Percentiles rank a stretch among this genome's conserved stretches.
Evolutionary conservation across 2,797 vertebrate species (phyloP).

Genomic region (Hydrolagus colliei): DNA sequence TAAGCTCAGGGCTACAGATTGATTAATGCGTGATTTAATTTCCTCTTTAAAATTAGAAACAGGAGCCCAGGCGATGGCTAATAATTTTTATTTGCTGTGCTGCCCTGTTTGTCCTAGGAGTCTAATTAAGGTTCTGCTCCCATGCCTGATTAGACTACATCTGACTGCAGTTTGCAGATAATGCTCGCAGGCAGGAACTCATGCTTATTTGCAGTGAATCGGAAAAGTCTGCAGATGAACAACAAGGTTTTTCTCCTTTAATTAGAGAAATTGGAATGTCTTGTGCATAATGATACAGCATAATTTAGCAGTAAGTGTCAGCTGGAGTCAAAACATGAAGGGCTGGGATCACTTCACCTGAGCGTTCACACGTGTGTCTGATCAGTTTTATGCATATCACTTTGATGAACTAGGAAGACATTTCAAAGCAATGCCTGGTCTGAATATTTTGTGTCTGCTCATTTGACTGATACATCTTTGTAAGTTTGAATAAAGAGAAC

Average conservation of each 20-base stretch:
- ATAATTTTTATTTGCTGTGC: conserved; percentile 64
- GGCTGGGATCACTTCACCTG: conserved; percentile 30
- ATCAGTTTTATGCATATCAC: neutral
- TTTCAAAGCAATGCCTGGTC: neutral
- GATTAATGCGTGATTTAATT: conserved; percentile 61
- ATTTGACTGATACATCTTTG: neutral
- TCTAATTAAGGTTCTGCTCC: conserved; percentile 60
- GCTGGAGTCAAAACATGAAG: conserved; percentile 40
- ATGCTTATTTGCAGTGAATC: conserved; percentile 53
- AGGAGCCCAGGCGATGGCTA: conserved; percentile 57
- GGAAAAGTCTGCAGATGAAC: conserved; percentile 53
- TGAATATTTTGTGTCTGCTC: neutral
- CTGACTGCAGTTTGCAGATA: conserved; percentile 61
- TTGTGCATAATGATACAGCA: conserved; percentile 40
- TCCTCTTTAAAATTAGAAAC: conserved; percentile 70
- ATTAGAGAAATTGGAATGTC: conserved; percentile 44
- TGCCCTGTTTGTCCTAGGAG: conserved; percentile 56
- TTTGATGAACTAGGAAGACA: neutral
- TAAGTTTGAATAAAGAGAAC: no score
- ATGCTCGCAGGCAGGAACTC: conserved; percentile 57
- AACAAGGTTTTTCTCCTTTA: conserved; percentile 40
- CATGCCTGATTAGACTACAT: conserved; percentile 61
- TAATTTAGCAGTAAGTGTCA: conserved; percentile 43
- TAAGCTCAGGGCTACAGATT: conserved; percentile 50
- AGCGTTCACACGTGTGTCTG: conserved; percentile 3